Conservation (phyloP, 1,140 invertebrate species). For the Hesperophylax magnus region DNA sequence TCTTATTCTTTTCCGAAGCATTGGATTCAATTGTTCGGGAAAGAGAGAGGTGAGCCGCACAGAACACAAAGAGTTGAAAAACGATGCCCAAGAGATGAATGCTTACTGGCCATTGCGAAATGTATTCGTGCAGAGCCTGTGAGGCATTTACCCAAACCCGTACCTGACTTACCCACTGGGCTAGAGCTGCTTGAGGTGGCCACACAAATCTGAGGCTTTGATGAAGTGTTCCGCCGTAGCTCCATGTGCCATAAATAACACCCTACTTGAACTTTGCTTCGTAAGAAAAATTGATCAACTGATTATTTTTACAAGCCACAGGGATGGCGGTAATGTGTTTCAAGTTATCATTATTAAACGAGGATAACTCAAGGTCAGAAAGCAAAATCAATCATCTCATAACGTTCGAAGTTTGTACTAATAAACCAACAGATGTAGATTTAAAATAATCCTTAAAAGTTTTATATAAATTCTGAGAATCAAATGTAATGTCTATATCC, state of each 20-base stretch:
- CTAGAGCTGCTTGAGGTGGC: neutral
- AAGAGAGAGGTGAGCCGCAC: neutral
- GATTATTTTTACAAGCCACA: no score
- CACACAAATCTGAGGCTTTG: conserved; percentile 5
- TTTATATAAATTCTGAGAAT: neutral
- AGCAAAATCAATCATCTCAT: no score
- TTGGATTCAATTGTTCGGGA: neutral
- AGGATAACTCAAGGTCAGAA: no score
- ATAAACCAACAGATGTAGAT: no score
- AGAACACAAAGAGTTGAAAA: conserved; percentile 8
- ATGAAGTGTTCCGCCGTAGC: neutral
- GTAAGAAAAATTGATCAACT: neutral
- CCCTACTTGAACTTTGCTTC: conserved; percentile 8
- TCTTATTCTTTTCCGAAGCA: neutral
- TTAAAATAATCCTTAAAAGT: neutral
- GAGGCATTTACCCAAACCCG: neutral
- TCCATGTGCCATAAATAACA: conserved; percentile 9
- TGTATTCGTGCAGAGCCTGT: conserved; percentile 21
- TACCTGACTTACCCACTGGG: neutral
- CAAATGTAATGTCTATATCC: conserved; percentile 30
- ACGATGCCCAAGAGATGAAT: conserved; percentile 10
- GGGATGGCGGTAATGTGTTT: no score
- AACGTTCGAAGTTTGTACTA: no score
- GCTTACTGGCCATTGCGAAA: conserved; percentile 22
- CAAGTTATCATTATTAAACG: no score